Evolutionary conservation across 2,797 vertebrate genomes (phyloP).

Genomic region (Lepilemur septentrionalis): DNA sequence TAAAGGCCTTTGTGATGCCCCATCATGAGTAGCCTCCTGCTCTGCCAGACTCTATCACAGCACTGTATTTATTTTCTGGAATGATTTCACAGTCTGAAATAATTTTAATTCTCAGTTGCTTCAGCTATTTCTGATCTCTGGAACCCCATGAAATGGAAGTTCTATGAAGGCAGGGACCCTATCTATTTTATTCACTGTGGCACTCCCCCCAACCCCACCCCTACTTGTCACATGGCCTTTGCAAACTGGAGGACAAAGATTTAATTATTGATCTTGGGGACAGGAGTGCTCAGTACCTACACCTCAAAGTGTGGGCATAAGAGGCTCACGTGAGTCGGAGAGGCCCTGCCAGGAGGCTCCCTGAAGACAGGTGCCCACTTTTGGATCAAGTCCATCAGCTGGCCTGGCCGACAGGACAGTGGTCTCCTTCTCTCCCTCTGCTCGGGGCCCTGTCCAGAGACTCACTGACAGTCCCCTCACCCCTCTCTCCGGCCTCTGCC

Average conservation of each 20-base stretch:
- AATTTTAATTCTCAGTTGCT: background rate
- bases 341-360: background rate
- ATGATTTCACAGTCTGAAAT: background rate
- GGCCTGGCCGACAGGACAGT: background rate
- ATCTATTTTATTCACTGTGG: background rate
- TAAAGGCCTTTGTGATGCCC: background rate
- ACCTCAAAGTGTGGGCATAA: background rate
- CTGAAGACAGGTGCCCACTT: background rate
- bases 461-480: background rate
- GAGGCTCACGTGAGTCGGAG: background rate
- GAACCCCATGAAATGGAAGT: background rate
- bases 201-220: no score
- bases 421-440: background rate
- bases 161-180: background rate
- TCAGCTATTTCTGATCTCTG: background rate
- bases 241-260: background rate
- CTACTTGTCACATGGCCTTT: background rate
- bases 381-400: background rate
- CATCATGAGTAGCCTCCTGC: background rate
- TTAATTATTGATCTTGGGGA: background rate
- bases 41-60: background rate
- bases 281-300: background rate
- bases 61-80: background rate
- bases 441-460: background rate
- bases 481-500: background rate